Evolutionary conservation across 2,888 invertebrate species (phyloP), one percentile per base, ranked within the genome.

Genomic region (Hirtodrosophila confusa): DNA sequence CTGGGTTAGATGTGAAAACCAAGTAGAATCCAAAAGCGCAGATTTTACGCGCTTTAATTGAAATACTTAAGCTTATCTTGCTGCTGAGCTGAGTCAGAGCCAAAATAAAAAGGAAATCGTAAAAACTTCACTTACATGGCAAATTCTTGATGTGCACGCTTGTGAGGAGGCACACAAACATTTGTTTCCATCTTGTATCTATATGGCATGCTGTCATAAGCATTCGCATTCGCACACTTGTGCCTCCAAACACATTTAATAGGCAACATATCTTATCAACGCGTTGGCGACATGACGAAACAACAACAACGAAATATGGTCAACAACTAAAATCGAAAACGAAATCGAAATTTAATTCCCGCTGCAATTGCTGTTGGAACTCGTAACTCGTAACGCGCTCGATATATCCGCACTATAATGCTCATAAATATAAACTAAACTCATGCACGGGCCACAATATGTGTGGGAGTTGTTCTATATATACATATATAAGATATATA

Each of bases 381-480:
- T 60, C 53, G 57, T 29, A 73, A 43, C 58, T 51, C 54, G 75
- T 53, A 78, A 64, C 74, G 75, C 88, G 85, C 88, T 68, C 84
- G 77, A 88, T 88, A 86, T 90, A 90, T 90, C 91, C 91, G 89
- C 86, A 89, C 90, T 90, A 90, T 90, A 91, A 90, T 90, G 88
- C 89, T 86, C 90, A 91, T 91, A 90, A 90, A 91, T 90, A 91
- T 90, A 88, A 91, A 90, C 90, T 90, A 90, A 90, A 88, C 80
- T 76, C 86, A 83, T 80, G 88, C 83, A 82, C 71, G 50, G 50
- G 54, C 55, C 61, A 57, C 66, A 72, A 68, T 75, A 33, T 78
- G 57, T 75, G 74, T 76, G 55, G 39, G 72, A 75, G 71, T 70
- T 62, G 56, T 58, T 49, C 31, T 23, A 55, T 53, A 64, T 48